Percentiles rank a stretch among this genome's conserved stretches.
Evolutionary conservation across 2,888 invertebrate species (phyloP).

Genomic region (Metallyticus violacea): DNA sequence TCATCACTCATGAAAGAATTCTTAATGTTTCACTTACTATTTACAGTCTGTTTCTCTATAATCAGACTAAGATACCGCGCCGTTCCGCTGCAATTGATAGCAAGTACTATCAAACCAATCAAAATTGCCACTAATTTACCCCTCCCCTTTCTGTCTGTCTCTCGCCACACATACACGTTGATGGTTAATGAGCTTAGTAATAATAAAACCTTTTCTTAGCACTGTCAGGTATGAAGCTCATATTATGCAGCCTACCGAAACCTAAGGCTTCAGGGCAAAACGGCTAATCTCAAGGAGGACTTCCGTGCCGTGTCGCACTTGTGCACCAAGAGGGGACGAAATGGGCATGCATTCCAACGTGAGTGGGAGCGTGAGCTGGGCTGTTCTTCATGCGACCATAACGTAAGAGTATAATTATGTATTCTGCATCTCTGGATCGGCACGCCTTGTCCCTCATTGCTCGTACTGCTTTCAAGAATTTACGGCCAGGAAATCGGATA

Average conservation of each 20-base stretch:
- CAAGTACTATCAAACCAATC: no score
- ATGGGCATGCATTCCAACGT: background rate
- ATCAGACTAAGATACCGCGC: no score
- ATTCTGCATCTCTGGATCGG: background rate
- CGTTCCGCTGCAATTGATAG: no score
- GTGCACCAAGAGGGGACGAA: background rate
- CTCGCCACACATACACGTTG: no score
- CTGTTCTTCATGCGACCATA: background rate
- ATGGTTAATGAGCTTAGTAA: background rate
- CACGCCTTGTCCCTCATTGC: no score
- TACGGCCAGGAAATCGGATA: background rate
- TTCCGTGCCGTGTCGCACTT: background rate
- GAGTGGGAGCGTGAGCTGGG: background rate
- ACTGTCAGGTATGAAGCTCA: background rate
- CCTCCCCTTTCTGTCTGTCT: no score
- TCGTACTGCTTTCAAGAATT: no score
- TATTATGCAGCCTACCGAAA: background rate
- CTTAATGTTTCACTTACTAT: no score
- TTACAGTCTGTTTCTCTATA: no score
- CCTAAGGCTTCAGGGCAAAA: background rate
- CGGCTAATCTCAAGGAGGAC: background rate
- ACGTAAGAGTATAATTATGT: background rate
- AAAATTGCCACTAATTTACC: no score
- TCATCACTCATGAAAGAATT: no score
- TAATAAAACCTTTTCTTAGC: background rate